Percentiles rank a stretch among this genome's conserved stretches.
Conservation (phyloP, 2,888 invertebrate species). For the Erynnis tages region DNA sequence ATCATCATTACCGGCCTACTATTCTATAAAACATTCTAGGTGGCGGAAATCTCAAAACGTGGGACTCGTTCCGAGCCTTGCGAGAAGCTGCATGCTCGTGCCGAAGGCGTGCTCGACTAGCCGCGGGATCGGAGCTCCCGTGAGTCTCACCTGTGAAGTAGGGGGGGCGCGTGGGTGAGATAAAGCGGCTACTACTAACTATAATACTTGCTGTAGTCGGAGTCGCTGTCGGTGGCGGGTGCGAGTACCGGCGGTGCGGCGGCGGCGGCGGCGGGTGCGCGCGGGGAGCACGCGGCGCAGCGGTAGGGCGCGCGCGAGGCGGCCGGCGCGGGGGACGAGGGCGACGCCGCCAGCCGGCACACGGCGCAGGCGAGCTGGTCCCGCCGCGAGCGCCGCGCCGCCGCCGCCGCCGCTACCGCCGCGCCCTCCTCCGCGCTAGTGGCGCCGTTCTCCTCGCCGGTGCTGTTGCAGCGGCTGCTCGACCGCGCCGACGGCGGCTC, state of each 20-base stretch:
- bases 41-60: too few species aligned
- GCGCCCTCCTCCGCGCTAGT: slow-evolving; percentile 48
- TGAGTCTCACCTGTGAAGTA: slow-evolving; percentile 44
- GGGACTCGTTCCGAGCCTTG: slow-evolving; percentile 16
- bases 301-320: slow-evolving; percentile 25
- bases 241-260: slow-evolving; percentile 37
- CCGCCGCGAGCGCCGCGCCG: slow-evolving; percentile 40
- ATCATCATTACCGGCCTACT: too few species aligned
- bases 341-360: slow-evolving; percentile 43
- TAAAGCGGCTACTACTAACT: slow-evolving; percentile 78
- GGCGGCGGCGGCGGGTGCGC: slow-evolving; percentile 33
- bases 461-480: slow-evolving; percentile 50
- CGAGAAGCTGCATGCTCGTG: slow-evolving; percentile 34
- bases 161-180: slow-evolving; percentile 47
- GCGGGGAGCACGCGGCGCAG: slow-evolving; percentile 44
- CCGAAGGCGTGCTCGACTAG: slow-evolving; percentile 34
- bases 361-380: slow-evolving; percentile 44
- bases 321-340: slow-evolving; percentile 41
- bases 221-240: slow-evolving; percentile 60
- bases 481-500: slow-evolving; percentile 43
- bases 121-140: slow-evolving; percentile 30
- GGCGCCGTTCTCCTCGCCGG: slow-evolving; percentile 50
- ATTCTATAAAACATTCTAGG: too few species aligned
- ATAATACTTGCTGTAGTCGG: slow-evolving; percentile 81
- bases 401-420: slow-evolving; percentile 21